These are phyloP conservation scores for Argentina silus DNA, from an alignment of 2,797 vertebrate genomes.

Conservation along the genomic window DNA sequence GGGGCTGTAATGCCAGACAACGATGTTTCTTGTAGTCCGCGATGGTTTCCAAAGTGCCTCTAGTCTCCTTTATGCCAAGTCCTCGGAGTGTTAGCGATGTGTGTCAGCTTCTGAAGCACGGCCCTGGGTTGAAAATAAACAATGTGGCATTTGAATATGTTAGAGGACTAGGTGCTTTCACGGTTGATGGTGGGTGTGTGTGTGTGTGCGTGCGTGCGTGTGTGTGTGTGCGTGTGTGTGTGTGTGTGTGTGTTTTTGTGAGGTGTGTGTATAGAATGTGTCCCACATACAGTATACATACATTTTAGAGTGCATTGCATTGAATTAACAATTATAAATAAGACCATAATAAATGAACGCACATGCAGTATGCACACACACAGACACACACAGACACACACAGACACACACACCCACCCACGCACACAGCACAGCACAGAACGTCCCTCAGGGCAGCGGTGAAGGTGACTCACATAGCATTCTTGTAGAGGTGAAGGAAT, in stretches of 20 bases:
- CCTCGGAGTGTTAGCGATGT: neutral
- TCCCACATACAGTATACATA: neutral
- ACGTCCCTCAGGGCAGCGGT: conserved; percentile 23
- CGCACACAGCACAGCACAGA: neutral
- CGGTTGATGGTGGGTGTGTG: neutral
- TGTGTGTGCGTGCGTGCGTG: neutral
- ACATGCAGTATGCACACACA: neutral
- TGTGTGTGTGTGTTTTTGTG: neutral
- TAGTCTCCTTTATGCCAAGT: neutral
- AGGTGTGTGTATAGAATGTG: neutral
- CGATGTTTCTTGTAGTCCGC: neutral
- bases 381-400: conserved; percentile 1
- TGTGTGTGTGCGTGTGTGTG: neutral
- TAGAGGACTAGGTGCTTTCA: neutral
- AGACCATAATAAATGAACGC: too few species aligned
- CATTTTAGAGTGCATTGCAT: neutral
- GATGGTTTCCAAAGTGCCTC: too few species aligned
- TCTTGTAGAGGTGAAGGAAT: conserved; percentile 8
- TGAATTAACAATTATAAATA: neutral
- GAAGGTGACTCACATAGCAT: conserved; percentile 30
- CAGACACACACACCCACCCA: neutral
- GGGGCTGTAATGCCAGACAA: neutral
- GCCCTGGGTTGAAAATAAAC: neutral
- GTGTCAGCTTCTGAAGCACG: neutral
- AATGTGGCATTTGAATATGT: conserved; percentile 7